Percentiles rank a stretch among this genome's conserved stretches.
Evolutionary conservation across 2,888 invertebrate genomes (phyloP).

Genomic region (Ophraella communa): DNA sequence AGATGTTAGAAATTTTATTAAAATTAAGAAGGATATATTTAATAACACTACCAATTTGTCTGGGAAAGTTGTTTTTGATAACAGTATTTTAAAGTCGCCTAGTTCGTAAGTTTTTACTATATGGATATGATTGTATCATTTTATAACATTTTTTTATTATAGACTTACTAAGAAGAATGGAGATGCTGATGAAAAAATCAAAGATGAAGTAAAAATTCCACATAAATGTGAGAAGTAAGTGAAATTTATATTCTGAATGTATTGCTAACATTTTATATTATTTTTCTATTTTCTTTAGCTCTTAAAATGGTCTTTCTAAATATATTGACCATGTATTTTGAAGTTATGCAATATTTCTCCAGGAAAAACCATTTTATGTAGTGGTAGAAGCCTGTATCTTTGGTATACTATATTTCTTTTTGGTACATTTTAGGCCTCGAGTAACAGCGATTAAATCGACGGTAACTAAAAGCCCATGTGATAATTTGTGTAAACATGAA

Average conservation of each 20-base stretch:
- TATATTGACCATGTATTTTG: no score
- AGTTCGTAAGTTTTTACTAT: slow-evolving; percentile 23
- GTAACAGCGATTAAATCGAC: slow-evolving; percentile 7
- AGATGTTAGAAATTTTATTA: slow-evolving; percentile 40
- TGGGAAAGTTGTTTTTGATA: slow-evolving; percentile 28
- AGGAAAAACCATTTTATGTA: no score
- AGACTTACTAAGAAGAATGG: slow-evolving; percentile 25
- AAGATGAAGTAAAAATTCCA: slow-evolving; percentile 37
- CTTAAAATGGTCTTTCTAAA: no score
- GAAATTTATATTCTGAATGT: background rate
- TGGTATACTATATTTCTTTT: background rate
- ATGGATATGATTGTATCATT: background rate
- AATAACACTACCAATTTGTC: slow-evolving; percentile 29
- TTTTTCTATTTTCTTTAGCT: background rate
- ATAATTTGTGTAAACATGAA: slow-evolving; percentile 43
- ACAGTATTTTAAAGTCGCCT: slow-evolving; percentile 27
- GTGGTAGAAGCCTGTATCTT: no score
- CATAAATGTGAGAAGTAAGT: slow-evolving; percentile 38
- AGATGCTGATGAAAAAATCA: slow-evolving; percentile 19
- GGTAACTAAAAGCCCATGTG: slow-evolving; percentile 29
- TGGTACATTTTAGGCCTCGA: slow-evolving; percentile 14
- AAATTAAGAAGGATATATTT: slow-evolving; percentile 42
- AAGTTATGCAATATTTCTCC: no score
- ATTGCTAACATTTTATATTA: background rate
- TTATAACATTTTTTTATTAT: slow-evolving; percentile 8